phyloP scores from a whole-genome alignment of 2,797 vertebrate species.

The Moxostoma hubbsi region DNA sequence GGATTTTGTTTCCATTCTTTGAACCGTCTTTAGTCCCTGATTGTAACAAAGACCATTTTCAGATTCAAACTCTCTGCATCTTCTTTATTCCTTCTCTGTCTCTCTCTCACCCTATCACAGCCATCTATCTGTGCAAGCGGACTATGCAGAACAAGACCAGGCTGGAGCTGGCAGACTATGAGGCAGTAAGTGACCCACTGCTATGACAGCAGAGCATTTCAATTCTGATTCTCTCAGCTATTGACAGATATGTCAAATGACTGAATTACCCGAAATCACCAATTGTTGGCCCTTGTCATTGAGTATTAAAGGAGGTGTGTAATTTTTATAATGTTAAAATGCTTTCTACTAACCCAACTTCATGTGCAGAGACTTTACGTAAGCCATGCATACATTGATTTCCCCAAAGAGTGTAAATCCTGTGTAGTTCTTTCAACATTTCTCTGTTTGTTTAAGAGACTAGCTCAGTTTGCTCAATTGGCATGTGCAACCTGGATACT shows the following conservation, averaged over 20 bases:
- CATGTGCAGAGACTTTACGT: not conserved
- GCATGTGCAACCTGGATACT: not conserved
- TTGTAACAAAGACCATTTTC: no score
- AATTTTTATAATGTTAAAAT: not conserved
- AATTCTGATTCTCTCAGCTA: not conserved
- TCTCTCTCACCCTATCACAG: slow-evolving; percentile 66
- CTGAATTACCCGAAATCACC: not conserved
- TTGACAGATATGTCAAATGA: not conserved
- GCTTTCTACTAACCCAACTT: not conserved
- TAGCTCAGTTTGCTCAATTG: not conserved
- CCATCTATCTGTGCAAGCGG: slow-evolving; percentile 98
- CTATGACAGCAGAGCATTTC: slow-evolving; percentile 43
- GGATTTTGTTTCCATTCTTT: no score
- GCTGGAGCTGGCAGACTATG: slow-evolving; percentile 97
- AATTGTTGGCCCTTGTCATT: not conserved
- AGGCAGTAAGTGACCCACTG: slow-evolving; percentile 86
- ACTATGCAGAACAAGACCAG: slow-evolving; percentile 99
- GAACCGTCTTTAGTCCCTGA: no score
- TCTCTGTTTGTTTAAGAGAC: not conserved
- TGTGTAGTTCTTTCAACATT: not conserved
- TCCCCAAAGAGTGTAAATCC: slow-evolving; percentile 8
- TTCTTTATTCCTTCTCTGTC: not conserved
- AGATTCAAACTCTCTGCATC: not conserved
- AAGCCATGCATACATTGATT: not conserved
- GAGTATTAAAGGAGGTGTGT: slow-evolving; percentile 12